Percentiles rank a stretch among this genome's conserved stretches.
Evolutionary conservation across 2,888 invertebrate genomes (phyloP).

Genomic region (Tinea trinotella): DNA sequence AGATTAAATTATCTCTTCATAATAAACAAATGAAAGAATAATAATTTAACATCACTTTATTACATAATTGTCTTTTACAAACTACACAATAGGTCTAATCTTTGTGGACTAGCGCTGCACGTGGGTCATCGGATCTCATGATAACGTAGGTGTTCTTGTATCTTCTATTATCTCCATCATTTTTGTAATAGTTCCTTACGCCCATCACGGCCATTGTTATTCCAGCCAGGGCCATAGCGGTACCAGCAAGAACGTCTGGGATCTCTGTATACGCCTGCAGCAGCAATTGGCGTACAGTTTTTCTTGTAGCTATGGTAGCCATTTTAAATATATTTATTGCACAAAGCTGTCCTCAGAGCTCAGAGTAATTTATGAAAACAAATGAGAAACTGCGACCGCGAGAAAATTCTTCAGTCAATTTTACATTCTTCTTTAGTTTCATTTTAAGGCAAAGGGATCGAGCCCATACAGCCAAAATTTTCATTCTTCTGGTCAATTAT

Average conservation of each 20-base stretch:
- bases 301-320: slow-evolving; percentile 44
- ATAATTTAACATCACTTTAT: too few relatives aligned
- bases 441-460: too few relatives aligned
- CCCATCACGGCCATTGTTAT: slow-evolving; percentile 60
- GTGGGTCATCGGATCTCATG: slow-evolving; percentile 78
- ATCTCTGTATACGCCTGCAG: slow-evolving; percentile 76
- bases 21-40: background rate
- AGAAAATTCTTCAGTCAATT: too few relatives aligned
- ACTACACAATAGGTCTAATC: slow-evolving; percentile 39
- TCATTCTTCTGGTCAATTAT: too few relatives aligned
- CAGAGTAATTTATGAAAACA: too few relatives aligned
- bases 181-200: slow-evolving; percentile 60
- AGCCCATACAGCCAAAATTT: too few relatives aligned
- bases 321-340: slow-evolving; percentile 26
- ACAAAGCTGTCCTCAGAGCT: too few relatives aligned
- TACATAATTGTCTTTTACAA: slow-evolving; percentile 47
- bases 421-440: too few relatives aligned
- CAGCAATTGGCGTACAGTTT: slow-evolving; percentile 46
- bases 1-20: too few relatives aligned
- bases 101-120: slow-evolving; percentile 66
- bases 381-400: too few relatives aligned
- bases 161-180: slow-evolving; percentile 77
- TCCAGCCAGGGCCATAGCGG: slow-evolving; percentile 73
- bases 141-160: slow-evolving; percentile 76
- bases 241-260: slow-evolving; percentile 78